A percentile compares a stretch with the other conserved stretches of the same genome.
These are phyloP conservation scores for Eolophus roseicapilla DNA, from an alignment of 2,113 vertebrate species.

Conservation along the genomic window DNA sequence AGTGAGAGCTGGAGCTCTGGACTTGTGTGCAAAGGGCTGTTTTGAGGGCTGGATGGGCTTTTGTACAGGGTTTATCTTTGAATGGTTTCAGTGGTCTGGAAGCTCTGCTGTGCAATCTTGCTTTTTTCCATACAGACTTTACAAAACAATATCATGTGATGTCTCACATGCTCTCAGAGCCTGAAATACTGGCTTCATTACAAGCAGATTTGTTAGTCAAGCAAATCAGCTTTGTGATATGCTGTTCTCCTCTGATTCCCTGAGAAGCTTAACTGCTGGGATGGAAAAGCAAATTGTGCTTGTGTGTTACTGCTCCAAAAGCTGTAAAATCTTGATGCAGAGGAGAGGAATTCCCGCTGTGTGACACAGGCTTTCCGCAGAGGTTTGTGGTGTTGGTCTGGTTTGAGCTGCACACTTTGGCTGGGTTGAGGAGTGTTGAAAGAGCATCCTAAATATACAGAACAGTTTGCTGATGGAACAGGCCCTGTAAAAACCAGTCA, in stretches of 20 bases:
- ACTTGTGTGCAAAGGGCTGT: not conserved
- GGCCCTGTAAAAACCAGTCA: not conserved
- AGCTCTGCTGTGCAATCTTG: not conserved
- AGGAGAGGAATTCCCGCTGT: not conserved
- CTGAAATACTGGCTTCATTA: conserved; percentile 38
- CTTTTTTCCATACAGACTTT: not conserved
- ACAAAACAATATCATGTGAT: conserved; percentile 35
- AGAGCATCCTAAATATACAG: not conserved
- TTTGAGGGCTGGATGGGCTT: not conserved
- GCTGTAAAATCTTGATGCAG: not conserved
- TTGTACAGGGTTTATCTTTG: not conserved
- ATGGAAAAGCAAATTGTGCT: not conserved
- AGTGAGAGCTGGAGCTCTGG: not conserved
- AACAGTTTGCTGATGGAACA: not conserved
- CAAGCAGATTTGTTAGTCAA: not conserved
- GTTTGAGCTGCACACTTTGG: not conserved
- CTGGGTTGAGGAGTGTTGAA: not conserved
- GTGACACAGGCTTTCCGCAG: not conserved
- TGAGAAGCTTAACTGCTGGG: not conserved
- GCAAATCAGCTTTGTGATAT: not conserved
- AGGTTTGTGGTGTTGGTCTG: not conserved
- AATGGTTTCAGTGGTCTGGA: not conserved
- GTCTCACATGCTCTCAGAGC: conserved; percentile 34
- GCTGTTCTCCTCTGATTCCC: not conserved
- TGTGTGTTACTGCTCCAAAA: not conserved